Evolutionary conservation across 2,113 vertebrate species (phyloP).

Genomic region (Sialia sialis): DNA sequence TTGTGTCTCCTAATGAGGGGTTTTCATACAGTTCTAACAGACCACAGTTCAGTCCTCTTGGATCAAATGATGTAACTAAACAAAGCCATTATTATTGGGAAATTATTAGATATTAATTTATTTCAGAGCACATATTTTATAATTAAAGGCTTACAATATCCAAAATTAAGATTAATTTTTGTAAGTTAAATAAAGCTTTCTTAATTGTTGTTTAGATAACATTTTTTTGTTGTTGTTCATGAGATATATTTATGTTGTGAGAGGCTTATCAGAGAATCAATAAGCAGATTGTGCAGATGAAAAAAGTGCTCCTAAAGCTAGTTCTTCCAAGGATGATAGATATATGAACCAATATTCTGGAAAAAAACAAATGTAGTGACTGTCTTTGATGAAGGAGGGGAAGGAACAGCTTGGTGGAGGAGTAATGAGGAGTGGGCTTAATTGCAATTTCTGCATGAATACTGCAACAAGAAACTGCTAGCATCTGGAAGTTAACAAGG

Average conservation of each 20-base stretch:
- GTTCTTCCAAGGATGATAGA: neutral
- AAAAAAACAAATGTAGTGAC: neutral
- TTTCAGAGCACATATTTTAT: neutral
- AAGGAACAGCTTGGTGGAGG: neutral
- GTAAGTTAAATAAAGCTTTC: neutral
- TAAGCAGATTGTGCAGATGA: neutral
- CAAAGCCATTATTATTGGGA: neutral
- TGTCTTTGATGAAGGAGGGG: neutral
- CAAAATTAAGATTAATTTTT: neutral
- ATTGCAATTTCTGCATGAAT: constrained; percentile 14
- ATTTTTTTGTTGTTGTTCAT: neutral
- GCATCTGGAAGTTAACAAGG: neutral
- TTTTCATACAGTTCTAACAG: neutral
- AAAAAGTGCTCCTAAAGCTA: neutral
- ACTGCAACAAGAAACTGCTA: neutral
- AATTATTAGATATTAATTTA: neutral
- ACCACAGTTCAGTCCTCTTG: neutral
- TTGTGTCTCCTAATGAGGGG: neutral
- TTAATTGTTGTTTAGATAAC: neutral
- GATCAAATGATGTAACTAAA: neutral
- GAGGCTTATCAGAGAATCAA: neutral
- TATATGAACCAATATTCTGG: neutral
- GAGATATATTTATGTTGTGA: neutral
- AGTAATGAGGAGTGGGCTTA: neutral
- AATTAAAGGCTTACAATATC: neutral